These are phyloP conservation scores for Harpalus rubripes DNA, from an alignment of 2,888 invertebrate species.

Conservation along the genomic window DNA sequence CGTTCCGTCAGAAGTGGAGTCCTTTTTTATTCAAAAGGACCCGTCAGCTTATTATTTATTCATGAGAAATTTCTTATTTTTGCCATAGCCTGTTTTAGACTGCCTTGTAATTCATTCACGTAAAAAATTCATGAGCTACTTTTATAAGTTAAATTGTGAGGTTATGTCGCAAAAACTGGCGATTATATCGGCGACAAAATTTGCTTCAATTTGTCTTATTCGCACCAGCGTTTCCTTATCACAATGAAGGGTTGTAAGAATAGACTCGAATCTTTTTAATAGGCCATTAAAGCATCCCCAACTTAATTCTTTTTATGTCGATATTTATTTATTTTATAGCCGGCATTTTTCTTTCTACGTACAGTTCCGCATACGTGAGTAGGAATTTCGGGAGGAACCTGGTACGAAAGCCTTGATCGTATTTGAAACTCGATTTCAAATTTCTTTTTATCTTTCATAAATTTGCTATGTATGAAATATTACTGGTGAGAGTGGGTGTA, in stretches of 20 bases:
- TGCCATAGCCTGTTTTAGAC: slow-evolving; percentile 24
- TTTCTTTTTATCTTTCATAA: background rate
- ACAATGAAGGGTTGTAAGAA: background rate
- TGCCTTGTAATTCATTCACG: slow-evolving; percentile 26
- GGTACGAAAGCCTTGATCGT: background rate
- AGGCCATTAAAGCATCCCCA: background rate
- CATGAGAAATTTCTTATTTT: slow-evolving; percentile 54
- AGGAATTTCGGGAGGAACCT: background rate
- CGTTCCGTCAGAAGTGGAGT: slow-evolving; percentile 27
- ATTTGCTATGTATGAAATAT: background rate
- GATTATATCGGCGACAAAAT: slow-evolving; percentile 21
- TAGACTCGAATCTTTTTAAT: slow-evolving; percentile 2
- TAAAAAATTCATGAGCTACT: slow-evolving; percentile 47
- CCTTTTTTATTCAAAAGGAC: slow-evolving; percentile 50
- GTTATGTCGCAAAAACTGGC: slow-evolving; percentile 35
- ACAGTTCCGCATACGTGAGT: background rate
- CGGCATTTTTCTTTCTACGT: background rate
- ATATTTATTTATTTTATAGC: slow-evolving; percentile 1
- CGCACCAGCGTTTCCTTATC: background rate
- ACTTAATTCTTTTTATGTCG: slow-evolving; percentile 16
- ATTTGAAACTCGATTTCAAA: background rate
- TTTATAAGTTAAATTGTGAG: slow-evolving; percentile 33
- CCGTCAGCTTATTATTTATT: slow-evolving; percentile 45
- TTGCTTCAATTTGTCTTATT: slow-evolving; percentile 35
- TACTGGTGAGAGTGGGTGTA: no score